A percentile compares a stretch with the other conserved stretches of the same genome.
phyloP scores from a whole-genome alignment of 2,797 vertebrate genomes.

The Cetoscarus ocellatus region DNA sequence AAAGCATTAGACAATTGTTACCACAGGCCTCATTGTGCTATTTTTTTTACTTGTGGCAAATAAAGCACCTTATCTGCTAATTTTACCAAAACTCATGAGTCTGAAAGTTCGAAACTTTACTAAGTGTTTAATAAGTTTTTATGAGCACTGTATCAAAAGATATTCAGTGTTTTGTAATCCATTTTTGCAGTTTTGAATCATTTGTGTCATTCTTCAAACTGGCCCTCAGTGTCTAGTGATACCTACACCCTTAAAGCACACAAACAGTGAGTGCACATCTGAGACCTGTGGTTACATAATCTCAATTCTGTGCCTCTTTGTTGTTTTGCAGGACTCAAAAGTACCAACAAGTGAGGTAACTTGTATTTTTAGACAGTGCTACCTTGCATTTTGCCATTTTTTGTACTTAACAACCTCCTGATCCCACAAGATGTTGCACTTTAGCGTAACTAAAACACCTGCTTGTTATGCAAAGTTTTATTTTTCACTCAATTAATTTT shows the following conservation, averaged over 20 bases:
- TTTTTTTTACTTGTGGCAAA: too few relatives aligned
- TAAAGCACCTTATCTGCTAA: too few relatives aligned
- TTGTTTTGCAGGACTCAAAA: constrained; percentile 18
- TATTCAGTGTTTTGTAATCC: not conserved
- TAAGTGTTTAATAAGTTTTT: not conserved
- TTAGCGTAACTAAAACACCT: not conserved
- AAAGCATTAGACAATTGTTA: too few relatives aligned
- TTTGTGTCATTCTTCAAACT: not conserved
- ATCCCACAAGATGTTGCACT: constrained; percentile 3
- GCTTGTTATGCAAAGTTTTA: not conserved
- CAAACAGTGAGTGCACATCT: not conserved
- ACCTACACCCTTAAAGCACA: not conserved
- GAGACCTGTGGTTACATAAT: constrained; percentile 27
- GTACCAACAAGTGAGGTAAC: constrained; percentile 1
- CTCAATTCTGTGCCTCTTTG: constrained; percentile 9
- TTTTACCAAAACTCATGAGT: too few relatives aligned
- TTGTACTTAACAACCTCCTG: not conserved
- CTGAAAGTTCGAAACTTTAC: not conserved
- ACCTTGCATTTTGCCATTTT: constrained; percentile 1
- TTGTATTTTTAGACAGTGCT: constrained; percentile 4
- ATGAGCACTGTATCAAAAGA: not conserved
- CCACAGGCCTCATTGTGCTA: too few relatives aligned
- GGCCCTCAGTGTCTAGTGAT: not conserved
- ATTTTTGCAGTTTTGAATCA: not conserved
- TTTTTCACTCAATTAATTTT: too few relatives aligned